Evolutionary conservation across 2,113 vertebrate genomes (phyloP), one percentile per base, ranked within the genome.

Genomic region (Bolborhynchus lineola): DNA sequence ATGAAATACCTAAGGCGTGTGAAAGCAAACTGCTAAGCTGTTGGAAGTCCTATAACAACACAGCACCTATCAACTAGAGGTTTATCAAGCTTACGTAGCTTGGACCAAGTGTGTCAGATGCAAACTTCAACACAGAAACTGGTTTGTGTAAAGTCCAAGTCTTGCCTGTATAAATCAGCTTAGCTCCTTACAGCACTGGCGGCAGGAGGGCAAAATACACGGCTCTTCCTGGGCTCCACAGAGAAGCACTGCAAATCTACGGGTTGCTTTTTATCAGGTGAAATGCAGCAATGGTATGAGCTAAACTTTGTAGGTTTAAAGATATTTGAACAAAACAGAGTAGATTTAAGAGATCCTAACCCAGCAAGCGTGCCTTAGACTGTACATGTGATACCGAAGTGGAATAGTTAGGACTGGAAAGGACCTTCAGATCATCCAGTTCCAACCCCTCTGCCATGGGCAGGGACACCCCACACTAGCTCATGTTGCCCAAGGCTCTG

Each of bases 61-160:
- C 77, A 50, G 6, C 33, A 9, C 3, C 0, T 14, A 53, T 26
- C 8, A 6, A 11, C 19, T 8, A 49, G 19, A 67, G 46, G 17
- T 35, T 86, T 53, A 83, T 26, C 65, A 70, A 33, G 55, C 42
- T 49, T 31, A 70, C 52, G 29, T 11, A 57, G 26, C 46, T 39
- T 16, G 50, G 57, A 31, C 29, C 1, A 1, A 28, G 39, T 4
- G 23, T 13, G 18, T 33, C 0, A 0, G 46, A 62, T 14, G 5
- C 44, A 35, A 37, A 79, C 47, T 50, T 62, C 60, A 78, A 35
- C 0, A 3, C 0, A 52, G n/a, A 59, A 81, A 50, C 25, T 17
- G 13, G 13, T 78, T 2, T 37, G 50, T 60, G 59, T 67, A 50
- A 75, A 84, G 68, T 70, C 72, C 26, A 53, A 25, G 13, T 15